Evolutionary conservation across 1,140 invertebrate species (phyloP), one percentile per base, ranked within the genome.

Genomic region (Semibalanus balanoides): DNA sequence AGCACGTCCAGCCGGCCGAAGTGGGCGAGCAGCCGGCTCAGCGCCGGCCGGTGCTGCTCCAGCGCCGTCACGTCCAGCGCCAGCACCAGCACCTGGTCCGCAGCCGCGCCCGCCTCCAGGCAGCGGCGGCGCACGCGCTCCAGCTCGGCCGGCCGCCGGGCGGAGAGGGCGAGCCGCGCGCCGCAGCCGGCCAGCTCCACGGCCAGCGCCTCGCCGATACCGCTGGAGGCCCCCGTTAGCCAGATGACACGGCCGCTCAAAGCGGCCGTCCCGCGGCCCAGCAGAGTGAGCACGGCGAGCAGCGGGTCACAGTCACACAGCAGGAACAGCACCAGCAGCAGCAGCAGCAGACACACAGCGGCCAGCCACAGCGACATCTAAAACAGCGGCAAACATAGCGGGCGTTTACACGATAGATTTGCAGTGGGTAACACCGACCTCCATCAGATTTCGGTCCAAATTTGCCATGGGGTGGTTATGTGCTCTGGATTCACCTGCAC

Each of bases 201-300:
- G 0, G 93, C 91, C 74, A 93, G 83, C 78, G 88, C 82, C 84
- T 93, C 91, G 25, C 94, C 94, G 80, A 96, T 95, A 30, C 94
- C 94, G 85, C 91, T 93, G 0, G 93, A 95, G 22, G 93, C 92
- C 70, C 94, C 93, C 0, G 92, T 94, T 79, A 96, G 91, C 91
- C 93, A 96, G 0, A 94, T 88, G 9, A 95, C 92, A 84, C 94
- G 90, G 0, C 88, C 89, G 77, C 85, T 84, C 71, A 93, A 64
- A 28, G 28, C 28, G 3, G 28, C 3, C 28, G 3, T 11, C 9
- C 25, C 5, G 28, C 28, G 70, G 29, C n/a, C 70, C 11, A 72
- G n/a, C 11, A 3, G 3, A 17, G n/a, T 5, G 3, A 72, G 70
- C 70, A 30, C 70, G 1, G 25, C 22, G 19, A 72, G 70, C 70